Conservation (phyloP, 2,888 invertebrate species). For the Euplagia quadripunctaria region DNA sequence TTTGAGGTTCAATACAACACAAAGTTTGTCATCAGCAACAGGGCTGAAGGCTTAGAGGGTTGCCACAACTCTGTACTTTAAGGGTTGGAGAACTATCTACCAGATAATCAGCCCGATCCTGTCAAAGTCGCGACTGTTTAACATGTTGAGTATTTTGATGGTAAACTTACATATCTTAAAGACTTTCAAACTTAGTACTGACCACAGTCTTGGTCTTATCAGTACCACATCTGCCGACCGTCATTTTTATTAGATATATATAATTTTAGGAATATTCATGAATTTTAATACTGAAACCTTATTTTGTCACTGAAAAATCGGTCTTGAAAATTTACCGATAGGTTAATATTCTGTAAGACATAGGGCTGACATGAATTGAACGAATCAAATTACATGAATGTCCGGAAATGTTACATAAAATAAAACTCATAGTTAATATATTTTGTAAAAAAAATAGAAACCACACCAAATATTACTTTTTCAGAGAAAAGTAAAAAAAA, state of each 20-base stretch:
- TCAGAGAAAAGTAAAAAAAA: too few relatives aligned
- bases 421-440: too few relatives aligned
- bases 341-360: too few relatives aligned
- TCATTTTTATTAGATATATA: too few relatives aligned
- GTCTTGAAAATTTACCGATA: too few relatives aligned
- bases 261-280: too few relatives aligned
- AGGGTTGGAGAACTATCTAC: conserved; percentile 39
- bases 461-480: too few relatives aligned
- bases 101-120: conserved; percentile 38
- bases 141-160: conserved; percentile 26
- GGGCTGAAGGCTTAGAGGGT: conserved; percentile 32
- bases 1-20: conserved; percentile 59
- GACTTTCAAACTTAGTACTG: background rate
- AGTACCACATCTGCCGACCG: background rate
- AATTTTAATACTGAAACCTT: background rate
- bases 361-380: too few relatives aligned
- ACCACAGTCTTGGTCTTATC: background rate
- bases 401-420: too few relatives aligned
- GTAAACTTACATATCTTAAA: conserved; percentile 16
- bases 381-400: too few relatives aligned
- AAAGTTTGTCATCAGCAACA: conserved; percentile 66
- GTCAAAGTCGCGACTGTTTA: conserved; percentile 28
- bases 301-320: too few relatives aligned
- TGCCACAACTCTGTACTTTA: conserved; percentile 36
- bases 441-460: too few relatives aligned